Conservation (phyloP, 1,140 invertebrate genomes). For the Pomacea maculata region DNA sequence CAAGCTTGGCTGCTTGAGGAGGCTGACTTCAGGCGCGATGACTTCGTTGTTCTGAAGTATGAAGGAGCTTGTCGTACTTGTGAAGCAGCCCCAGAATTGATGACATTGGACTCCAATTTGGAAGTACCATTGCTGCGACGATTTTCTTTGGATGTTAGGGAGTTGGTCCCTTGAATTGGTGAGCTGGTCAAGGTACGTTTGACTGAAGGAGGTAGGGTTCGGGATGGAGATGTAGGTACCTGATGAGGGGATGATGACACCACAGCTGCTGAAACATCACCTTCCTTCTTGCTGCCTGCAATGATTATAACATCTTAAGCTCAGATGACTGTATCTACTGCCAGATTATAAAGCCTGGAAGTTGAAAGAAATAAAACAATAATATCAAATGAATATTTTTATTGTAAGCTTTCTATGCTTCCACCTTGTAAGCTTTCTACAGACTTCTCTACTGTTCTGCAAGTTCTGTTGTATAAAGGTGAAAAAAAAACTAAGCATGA, state of each 20-base stretch:
- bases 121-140: not conserved
- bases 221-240: not conserved
- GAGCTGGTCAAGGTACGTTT: not conserved
- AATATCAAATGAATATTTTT: too few relatives aligned
- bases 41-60: slow-evolving; percentile 17
- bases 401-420: too few relatives aligned
- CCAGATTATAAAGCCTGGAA: not conserved
- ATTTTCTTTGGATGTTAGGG: not conserved
- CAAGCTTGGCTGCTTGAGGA: slow-evolving; percentile 4
- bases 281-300: slow-evolving; percentile 6
- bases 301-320: not conserved
- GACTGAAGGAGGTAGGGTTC: not conserved
- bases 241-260: too few relatives aligned
- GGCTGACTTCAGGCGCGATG: slow-evolving; percentile 14
- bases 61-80: slow-evolving; percentile 6
- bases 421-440: too few relatives aligned
- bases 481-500: too few relatives aligned
- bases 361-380: not conserved
- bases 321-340: not conserved
- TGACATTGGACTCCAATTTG: not conserved
- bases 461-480: too few relatives aligned
- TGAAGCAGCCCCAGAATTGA: not conserved
- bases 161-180: not conserved
- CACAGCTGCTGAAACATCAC: not conserved
- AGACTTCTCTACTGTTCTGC: too few relatives aligned